These are phyloP conservation scores for Halichondria panicea DNA, from an alignment of 37 sponge, comb jelly and placozoan species.

Conservation along the genomic window DNA sequence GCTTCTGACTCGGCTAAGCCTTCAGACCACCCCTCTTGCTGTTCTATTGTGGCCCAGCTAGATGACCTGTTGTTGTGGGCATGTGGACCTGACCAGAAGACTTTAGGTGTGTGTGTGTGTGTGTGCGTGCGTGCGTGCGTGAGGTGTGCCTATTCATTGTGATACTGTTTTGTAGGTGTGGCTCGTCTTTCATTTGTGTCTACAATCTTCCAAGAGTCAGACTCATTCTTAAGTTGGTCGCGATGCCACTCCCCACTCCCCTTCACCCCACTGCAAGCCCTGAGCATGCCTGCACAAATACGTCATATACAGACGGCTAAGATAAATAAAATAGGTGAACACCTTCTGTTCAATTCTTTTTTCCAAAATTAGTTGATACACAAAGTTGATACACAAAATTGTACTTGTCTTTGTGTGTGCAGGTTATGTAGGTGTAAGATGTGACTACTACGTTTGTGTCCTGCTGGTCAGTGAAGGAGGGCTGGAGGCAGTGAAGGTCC, in stretches of 20 bases:
- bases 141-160: too few species aligned
- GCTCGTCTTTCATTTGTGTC: too few species aligned
- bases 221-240: neutral
- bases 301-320: neutral
- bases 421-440: slow-evolving; percentile 19
- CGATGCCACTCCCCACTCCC: neutral
- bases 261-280: neutral
- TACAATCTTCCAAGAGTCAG: neutral
- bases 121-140: too few species aligned
- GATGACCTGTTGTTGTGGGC: too few species aligned
- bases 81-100: too few species aligned
- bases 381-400: neutral
- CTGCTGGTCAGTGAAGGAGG: slow-evolving; percentile 12
- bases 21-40: too few species aligned
- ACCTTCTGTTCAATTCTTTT: neutral
- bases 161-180: too few species aligned
- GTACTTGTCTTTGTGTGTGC: neutral
- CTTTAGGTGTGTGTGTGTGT: too few species aligned
- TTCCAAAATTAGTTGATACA: too few species aligned
- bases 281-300: slow-evolving; percentile 12
- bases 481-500: too few species aligned
- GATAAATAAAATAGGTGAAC: neutral
- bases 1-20: too few species aligned
- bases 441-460: slow-evolving; percentile 9
- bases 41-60: too few species aligned